Base-by-base conservation (phyloP, 2,888 invertebrate species). In the Drepana falcataria region DNA sequence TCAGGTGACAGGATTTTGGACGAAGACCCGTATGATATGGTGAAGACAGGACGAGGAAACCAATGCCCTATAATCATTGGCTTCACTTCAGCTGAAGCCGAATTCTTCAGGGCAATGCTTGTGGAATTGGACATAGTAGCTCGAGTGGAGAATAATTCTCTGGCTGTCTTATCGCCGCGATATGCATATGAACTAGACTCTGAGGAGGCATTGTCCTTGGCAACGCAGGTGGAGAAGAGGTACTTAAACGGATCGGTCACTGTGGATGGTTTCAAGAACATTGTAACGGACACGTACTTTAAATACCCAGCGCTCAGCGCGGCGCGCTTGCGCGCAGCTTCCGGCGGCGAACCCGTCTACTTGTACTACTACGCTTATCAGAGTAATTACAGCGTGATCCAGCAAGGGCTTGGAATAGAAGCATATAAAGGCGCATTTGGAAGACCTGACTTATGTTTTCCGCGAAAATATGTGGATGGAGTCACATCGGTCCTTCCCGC, bases 321-420 rank as follows among this genome's bases (percentile, higher is more conserved):
- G 4, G 69, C 68, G 0, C 55, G 68, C 37, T 56, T 60, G 64
- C 59, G 72, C 37, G 64, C 61, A 2, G 55, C 58, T 21, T 54
- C 58, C 47, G 54, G 56, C 0, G 66, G 60, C 1, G 83, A 78
- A 6, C 86, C 89, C 0, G 76, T 84, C 0, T 92, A 81, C 57
- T 66, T 91, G 69, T 91, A 91, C 63, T 77, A 91, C 56, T 92
- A 87, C 65, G 72, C 84, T 3, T 92, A 87, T 54, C 84, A 87
- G 35, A 81, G 82, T 2, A 75, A 83, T 2, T 64, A 79, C 57
- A 91, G 83, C 1, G 62, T 85, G 1, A 77, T 91, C 35, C 86
- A 87, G 61, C 73, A 53, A 2, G 69, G 54, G 2, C 55, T 65
- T 2, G 59, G 55, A 21, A 37, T 68, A n/a, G 51, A 81, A 2